phyloP scores from a whole-genome alignment of 2,888 invertebrate genomes.

The Phorcus lineatus region DNA sequence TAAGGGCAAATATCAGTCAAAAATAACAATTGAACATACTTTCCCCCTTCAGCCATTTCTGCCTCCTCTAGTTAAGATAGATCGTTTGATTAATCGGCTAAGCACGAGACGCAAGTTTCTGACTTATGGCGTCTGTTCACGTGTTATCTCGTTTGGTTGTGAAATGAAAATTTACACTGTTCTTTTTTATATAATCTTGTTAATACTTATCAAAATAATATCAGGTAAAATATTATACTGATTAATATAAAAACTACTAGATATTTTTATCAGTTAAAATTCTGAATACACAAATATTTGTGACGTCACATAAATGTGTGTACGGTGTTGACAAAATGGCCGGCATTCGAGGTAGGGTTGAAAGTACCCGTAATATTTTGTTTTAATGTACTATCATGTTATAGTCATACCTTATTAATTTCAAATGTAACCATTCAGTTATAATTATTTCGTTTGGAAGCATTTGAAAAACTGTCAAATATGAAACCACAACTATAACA shows the following conservation, averaged over 20 bases:
- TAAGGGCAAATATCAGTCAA: too few relatives aligned
- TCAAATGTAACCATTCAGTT: background rate
- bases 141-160: background rate
- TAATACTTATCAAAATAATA: too few relatives aligned
- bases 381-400: background rate
- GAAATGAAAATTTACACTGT: background rate
- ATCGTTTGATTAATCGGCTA: background rate
- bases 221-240: too few relatives aligned
- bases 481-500: too few relatives aligned
- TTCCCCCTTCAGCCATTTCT: slow-evolving; percentile 20
- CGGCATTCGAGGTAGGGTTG: slow-evolving; percentile 57
- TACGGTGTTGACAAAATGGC: slow-evolving; percentile 53
- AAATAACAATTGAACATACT: background rate
- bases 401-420: background rate
- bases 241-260: too few relatives aligned
- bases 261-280: background rate
- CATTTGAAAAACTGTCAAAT: too few relatives aligned
- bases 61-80: background rate
- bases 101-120: slow-evolving; percentile 16
- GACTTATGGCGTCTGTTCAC: slow-evolving; percentile 18
- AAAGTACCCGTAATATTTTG: background rate
- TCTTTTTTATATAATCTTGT: too few relatives aligned
- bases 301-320: slow-evolving; percentile 24
- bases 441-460: too few relatives aligned
- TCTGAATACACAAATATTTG: background rate